Conservation (phyloP, 2,113 vertebrate genomes). For the Pachypanchax playfairii region DNA sequence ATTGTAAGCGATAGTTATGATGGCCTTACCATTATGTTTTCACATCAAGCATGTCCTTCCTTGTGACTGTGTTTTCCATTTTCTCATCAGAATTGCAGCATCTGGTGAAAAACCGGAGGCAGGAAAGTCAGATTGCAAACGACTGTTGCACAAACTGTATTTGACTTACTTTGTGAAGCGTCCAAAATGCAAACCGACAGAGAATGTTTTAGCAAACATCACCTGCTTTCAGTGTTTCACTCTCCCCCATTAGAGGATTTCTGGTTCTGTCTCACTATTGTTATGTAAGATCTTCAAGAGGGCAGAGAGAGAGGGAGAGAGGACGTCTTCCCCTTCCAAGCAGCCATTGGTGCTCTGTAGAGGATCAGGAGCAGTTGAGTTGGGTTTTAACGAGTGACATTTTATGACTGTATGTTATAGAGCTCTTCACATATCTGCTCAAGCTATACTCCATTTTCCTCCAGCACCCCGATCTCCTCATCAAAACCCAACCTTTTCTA, state of each 20-base stretch:
- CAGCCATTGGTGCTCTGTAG: constrained; percentile 19
- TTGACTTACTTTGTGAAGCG: constrained; percentile 74
- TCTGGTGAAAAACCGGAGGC: constrained; percentile 22
- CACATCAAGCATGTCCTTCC: constrained; percentile 55
- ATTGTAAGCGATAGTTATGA: constrained; percentile 35
- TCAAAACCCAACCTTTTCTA: constrained; percentile 41
- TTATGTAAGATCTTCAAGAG: constrained; percentile 45
- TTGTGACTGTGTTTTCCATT: constrained; percentile 38
- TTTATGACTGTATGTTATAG: constrained; percentile 35
- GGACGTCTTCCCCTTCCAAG: constrained; percentile 18
- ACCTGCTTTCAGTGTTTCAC: constrained; percentile 68
- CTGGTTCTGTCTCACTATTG: constrained; percentile 44
- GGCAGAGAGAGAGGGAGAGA: constrained; percentile 17
- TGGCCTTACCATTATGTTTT: constrained; percentile 38
- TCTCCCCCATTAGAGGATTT: constrained; percentile 44
- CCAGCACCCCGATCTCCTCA: background rate
- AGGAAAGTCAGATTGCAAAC: constrained; percentile 47
- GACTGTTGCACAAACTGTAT: constrained; percentile 66
- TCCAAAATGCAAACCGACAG: constrained; percentile 74
- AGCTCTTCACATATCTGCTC: constrained; percentile 35
- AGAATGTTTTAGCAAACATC: constrained; percentile 72
- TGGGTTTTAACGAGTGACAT: constrained; percentile 62
- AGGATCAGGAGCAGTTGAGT: constrained; percentile 48
- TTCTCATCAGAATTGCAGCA: constrained; percentile 34
- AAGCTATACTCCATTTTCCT: constrained; percentile 30